These are phyloP conservation scores for Pentalonia nigronervosa DNA, from an alignment of 1,140 invertebrate species.

Conservation along the genomic window DNA sequence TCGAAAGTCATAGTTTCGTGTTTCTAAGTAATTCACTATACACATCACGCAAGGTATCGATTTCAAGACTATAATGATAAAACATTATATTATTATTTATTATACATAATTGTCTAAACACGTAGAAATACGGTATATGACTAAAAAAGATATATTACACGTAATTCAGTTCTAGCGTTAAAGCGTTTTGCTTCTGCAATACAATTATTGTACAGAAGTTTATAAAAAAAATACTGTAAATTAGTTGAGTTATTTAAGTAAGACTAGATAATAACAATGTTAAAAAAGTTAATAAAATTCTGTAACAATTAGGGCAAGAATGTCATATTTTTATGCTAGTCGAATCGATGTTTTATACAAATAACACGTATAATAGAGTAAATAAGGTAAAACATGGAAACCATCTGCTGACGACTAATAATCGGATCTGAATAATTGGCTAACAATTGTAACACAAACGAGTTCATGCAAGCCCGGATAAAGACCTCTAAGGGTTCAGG, in stretches of 20 bases:
- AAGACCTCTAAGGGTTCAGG: no score
- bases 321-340: background rate
- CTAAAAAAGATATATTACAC: background rate
- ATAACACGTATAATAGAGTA: background rate
- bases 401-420: background rate
- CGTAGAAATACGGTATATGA: background rate
- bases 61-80: background rate
- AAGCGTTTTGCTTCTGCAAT: background rate
- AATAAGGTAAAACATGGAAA: background rate
- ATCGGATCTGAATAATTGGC: background rate
- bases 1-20: background rate
- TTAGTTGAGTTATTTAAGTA: background rate
- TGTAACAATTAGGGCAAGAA: background rate
- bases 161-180: background rate
- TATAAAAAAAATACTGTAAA: background rate
- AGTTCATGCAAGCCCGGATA: no score
- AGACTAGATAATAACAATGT: background rate
- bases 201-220: background rate
- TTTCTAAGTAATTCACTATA: background rate
- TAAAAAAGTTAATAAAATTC: background rate
- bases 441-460: background rate
- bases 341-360: background rate
- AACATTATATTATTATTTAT: background rate
- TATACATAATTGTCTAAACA: background rate
- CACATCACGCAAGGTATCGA: background rate